phyloP scores from a whole-genome alignment of 2,113 vertebrate genomes.

The Cochlearius cochlearius region DNA sequence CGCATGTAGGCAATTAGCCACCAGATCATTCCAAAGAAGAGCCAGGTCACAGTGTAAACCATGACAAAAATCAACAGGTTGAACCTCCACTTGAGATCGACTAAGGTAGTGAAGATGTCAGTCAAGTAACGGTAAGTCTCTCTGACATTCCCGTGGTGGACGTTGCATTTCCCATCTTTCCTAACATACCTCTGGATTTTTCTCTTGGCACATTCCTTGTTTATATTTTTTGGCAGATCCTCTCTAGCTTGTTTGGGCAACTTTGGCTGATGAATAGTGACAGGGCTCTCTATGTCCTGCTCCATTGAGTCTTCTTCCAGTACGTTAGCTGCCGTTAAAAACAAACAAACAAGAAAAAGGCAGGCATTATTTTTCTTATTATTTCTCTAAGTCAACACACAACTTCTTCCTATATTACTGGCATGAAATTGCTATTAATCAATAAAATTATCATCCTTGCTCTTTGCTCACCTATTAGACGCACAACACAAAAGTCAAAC shows the following conservation, averaged over 20 bases:
- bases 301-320: constrained; percentile 90
- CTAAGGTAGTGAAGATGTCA: constrained; percentile 97
- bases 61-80: constrained; percentile 97
- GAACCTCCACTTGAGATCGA: constrained; percentile 97
- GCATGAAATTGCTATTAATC: neutral
- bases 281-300: constrained; percentile 96
- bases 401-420: neutral
- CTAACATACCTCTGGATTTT: constrained; percentile 95
- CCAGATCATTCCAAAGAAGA: constrained; percentile 98
- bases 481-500: neutral
- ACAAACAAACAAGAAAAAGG: constrained; percentile 52
- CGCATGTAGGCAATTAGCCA: constrained; percentile 97
- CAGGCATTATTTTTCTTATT: constrained; percentile 14
- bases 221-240: constrained; percentile 84
- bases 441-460: neutral
- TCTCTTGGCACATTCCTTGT: constrained; percentile 80
- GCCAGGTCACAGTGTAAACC: constrained; percentile 98
- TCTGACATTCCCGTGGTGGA: constrained; percentile 94
- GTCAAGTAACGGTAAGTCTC: constrained; percentile 97
- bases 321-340: constrained; percentile 80
- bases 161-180: constrained; percentile 98
- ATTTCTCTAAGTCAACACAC: neutral
- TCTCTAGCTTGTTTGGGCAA: constrained; percentile 90
- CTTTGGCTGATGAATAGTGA: constrained; percentile 85
- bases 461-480: neutral